These are phyloP conservation scores for Myotis daubentonii DNA, from an alignment of 2,797 vertebrate genomes.

Conservation along the genomic window DNA sequence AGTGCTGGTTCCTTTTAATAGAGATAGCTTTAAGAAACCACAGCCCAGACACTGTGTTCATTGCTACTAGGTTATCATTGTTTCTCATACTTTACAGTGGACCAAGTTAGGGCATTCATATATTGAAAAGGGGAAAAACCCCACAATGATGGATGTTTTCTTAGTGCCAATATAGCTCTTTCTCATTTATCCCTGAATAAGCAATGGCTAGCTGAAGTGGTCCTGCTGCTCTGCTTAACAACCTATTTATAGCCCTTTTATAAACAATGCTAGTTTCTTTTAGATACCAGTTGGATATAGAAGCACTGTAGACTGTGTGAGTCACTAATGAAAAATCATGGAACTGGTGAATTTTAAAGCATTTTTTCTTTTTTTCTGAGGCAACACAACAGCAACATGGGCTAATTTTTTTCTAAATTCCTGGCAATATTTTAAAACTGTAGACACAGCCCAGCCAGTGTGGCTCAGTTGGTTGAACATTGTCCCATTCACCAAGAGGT, in stretches of 20 bases:
- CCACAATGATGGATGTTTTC: background rate
- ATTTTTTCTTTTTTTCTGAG: background rate
- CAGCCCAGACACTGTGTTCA: background rate
- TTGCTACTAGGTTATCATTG: background rate
- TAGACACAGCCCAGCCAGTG: background rate
- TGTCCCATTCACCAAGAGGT: background rate
- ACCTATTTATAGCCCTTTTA: background rate
- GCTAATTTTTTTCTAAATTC: background rate
- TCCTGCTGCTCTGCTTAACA: background rate
- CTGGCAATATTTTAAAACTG: background rate
- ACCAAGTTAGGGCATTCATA: background rate
- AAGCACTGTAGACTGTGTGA: background rate
- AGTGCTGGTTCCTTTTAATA: background rate
- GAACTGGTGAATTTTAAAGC: background rate
- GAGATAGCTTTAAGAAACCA: background rate
- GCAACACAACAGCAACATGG: background rate
- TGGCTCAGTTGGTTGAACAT: background rate
- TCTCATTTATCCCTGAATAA: background rate
- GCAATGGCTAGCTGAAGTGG: background rate
- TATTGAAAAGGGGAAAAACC: background rate
- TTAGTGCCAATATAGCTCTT: background rate
- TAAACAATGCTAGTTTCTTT: background rate
- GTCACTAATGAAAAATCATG: background rate
- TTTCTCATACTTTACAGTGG: background rate
- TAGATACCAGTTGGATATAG: background rate